A percentile compares a stretch with the other conserved stretches of the same genome.
phyloP scores from a whole-genome alignment of 2,113 vertebrate species.

The Microcebus jonahi region DNA sequence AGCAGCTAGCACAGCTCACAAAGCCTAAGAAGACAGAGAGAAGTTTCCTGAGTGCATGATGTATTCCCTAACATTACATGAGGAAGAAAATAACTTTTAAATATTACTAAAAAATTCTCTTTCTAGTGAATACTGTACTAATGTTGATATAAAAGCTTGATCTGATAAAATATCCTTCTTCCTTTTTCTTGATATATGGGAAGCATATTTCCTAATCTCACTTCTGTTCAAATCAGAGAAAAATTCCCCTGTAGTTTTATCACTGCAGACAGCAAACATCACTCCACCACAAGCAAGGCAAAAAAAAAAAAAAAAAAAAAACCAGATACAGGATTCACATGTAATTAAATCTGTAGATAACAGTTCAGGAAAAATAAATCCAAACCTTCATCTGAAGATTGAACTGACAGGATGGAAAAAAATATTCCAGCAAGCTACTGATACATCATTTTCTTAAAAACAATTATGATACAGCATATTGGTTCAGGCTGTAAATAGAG shows the following conservation, averaged over 20 bases:
- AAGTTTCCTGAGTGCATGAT: neutral
- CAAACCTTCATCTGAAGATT: conserved; percentile 48
- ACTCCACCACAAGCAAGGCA: neutral
- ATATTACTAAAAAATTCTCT: neutral
- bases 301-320: conserved; percentile 49
- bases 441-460: conserved; percentile 37
- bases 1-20: neutral
- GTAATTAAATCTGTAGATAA: conserved; percentile 56
- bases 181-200: neutral
- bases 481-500: neutral
- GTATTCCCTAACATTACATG: neutral
- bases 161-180: neutral
- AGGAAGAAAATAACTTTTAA: neutral
- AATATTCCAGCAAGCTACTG: neutral
- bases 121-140: neutral
- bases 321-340: neutral
- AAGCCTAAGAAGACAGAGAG: neutral
- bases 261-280: neutral
- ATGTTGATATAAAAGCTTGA: neutral
- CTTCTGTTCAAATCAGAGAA: neutral
- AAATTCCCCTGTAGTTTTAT: neutral
- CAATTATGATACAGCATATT: neutral
- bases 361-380: conserved; percentile 31
- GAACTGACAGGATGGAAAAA: neutral
- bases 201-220: neutral